phyloP scores from a whole-genome alignment of 2,113 vertebrate genomes.

The Anguilla japonica region DNA sequence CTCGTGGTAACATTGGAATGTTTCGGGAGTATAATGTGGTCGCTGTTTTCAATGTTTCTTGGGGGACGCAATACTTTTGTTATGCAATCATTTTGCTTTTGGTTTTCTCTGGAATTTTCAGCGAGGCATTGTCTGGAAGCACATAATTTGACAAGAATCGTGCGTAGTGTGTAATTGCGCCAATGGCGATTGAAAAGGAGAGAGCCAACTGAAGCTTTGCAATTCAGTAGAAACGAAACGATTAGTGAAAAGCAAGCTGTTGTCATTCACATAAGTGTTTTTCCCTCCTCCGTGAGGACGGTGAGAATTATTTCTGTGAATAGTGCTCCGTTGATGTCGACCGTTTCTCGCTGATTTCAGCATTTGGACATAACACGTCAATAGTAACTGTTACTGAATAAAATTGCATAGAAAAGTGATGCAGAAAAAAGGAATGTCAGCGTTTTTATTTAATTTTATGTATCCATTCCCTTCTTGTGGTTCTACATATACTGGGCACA shows the following conservation, averaged over 20 bases:
- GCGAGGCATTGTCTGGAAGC: neutral
- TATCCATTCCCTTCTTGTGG: neutral
- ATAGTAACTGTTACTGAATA: neutral
- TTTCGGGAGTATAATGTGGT: neutral
- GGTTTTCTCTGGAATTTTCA: neutral
- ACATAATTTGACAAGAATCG: neutral
- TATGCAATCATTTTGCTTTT: neutral
- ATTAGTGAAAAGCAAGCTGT: neutral
- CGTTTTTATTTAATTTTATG: neutral
- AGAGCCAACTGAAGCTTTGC: neutral
- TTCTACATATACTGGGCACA: neutral
- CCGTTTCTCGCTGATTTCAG: neutral
- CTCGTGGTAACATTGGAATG: constrained; percentile 5
- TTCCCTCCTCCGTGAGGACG: neutral
- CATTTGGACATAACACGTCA: neutral
- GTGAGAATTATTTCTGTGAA: too few species aligned
- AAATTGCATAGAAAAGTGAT: neutral
- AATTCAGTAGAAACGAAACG: neutral
- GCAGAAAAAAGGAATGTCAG: neutral
- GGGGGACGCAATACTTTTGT: neutral
- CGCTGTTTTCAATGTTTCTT: neutral
- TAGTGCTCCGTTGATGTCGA: neutral
- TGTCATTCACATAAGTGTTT: neutral
- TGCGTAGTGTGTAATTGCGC: neutral
- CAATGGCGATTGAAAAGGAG: neutral